Conservation (phyloP, 2,888 invertebrate genomes). For the Drosophila macrospina region DNA sequence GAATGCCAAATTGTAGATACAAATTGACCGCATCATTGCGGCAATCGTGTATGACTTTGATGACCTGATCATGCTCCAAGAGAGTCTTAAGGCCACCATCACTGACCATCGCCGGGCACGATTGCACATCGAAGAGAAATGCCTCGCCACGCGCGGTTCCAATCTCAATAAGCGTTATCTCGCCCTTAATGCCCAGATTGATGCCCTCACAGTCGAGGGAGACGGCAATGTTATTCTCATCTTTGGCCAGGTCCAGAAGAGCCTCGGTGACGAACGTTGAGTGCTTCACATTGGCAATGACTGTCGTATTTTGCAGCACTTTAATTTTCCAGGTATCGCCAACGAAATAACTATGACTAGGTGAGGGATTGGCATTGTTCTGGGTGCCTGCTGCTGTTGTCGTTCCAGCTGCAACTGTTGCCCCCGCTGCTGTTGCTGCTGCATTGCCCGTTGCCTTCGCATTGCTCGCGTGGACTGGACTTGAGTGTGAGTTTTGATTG, state of each 20-base stretch:
- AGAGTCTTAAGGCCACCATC: constrained; percentile 92
- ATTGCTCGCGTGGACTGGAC: constrained; percentile 74
- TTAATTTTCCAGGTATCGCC: constrained; percentile 93
- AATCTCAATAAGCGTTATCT: constrained; percentile 93
- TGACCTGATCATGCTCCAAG: constrained; percentile 91
- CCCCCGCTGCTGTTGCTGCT: constrained; percentile 39
- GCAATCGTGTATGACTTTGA: constrained; percentile 97
- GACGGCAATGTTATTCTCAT: constrained; percentile 87
- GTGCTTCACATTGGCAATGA: constrained; percentile 92
- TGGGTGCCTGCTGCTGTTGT: constrained; percentile 57
- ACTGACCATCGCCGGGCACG: constrained; percentile 91
- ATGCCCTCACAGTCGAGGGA: constrained; percentile 97
- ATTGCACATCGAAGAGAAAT: constrained; percentile 94
- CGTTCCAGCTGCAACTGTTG: constrained; percentile 79
- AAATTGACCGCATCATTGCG: constrained; percentile 96
- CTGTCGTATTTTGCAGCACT: constrained; percentile 92
- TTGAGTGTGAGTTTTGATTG: constrained; percentile 81
- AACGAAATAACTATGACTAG: constrained; percentile 85
- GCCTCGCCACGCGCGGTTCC: constrained; percentile 93
- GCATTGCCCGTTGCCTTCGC: constrained; percentile 35
- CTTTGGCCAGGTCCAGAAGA: constrained; percentile 86
- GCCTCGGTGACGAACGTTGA: constrained; percentile 91
- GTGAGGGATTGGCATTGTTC: constrained; percentile 77
- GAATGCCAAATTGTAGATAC: constrained; percentile 93
- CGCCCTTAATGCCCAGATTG: constrained; percentile 95